Conservation (phyloP, 2,888 invertebrate species). For the Cheilosia urbana region DNA sequence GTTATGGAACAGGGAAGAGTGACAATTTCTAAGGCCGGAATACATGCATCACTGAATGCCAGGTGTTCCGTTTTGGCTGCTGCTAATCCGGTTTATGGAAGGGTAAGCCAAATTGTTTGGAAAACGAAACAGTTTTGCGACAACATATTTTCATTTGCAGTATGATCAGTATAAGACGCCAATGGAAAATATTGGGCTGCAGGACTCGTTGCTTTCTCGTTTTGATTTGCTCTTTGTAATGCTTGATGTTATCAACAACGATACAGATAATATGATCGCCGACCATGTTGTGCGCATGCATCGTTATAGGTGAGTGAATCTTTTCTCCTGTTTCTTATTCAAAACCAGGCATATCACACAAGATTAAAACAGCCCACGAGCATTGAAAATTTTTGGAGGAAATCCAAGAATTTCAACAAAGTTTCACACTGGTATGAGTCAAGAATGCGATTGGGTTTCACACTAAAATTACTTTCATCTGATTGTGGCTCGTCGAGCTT, state of each 20-base stretch:
- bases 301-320: conserved; percentile 88
- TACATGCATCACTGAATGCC: conserved; percentile 98
- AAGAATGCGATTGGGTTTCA: too few species aligned
- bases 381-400: too few species aligned
- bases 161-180: conserved; percentile 99
- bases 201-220: conserved; percentile 98
- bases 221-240: conserved; percentile 99
- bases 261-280: conserved; percentile 95
- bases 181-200: conserved; percentile 99
- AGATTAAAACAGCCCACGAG: too few species aligned
- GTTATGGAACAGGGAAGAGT: conserved; percentile 99
- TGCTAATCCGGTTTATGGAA: conserved; percentile 99
- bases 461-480: too few species aligned
- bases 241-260: conserved; percentile 95
- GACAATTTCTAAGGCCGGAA: conserved; percentile 99
- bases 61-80: conserved; percentile 99
- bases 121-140: not conserved
- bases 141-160: conserved; percentile 85
- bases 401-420: too few species aligned
- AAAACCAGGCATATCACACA: too few species aligned
- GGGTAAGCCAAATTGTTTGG: conserved; percentile 85
- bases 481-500: too few species aligned
- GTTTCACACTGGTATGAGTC: too few species aligned
- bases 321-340: not conserved
- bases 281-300: conserved; percentile 99